Base-by-base conservation (phyloP, 2,888 invertebrate genomes). In the Cryptosula pallasiana region DNA sequence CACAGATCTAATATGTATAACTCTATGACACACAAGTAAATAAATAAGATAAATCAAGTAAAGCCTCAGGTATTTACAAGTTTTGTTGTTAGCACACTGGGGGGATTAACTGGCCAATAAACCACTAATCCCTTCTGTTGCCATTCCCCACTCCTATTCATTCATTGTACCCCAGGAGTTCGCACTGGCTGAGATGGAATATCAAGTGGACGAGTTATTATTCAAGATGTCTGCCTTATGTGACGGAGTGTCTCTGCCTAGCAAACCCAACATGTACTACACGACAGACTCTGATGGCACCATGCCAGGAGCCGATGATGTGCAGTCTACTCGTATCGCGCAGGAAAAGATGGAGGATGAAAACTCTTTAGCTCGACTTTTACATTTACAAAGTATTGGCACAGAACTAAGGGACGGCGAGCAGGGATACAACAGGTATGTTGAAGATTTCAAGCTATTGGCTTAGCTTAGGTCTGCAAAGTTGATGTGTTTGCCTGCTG, bases 171-270 rank as follows among this genome's bases (percentile, higher is more conserved):
- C 57, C 27, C 16, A 82, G 83, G 84, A 83, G 76, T 83, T 83
- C 73, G 83, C 81, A 0, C 81, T 84, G 81, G 83, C 83, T 0
- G 84, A 83, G 75, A 81, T 84, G 45, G 81, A 83, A 75, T 82
- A 83, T 75, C 83, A 83, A 73, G 83, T 84, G n/a, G 84, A 84
- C 57, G 84, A 84, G 75, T 75, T 84, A 73, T 76, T 83, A 72
- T 83, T 83, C 78, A 79, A 82, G 71, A 83, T 84, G 79, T 82
- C 81, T 73, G 79, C 82, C 0, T 77, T 84, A 63, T 77, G 81
- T 1, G 82, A 82, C 20, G 78, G 80, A 16, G 78, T 78, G 71
- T 78, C 80, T 63, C 78, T 83, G 25, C 83, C 83, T 1, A 81
- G 82, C 74, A 84, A 84, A 76, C 80, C 81, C 0, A 76, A 76